Evolutionary conservation across 1,140 invertebrate species (phyloP).

Genomic region (Manduca sexta): DNA sequence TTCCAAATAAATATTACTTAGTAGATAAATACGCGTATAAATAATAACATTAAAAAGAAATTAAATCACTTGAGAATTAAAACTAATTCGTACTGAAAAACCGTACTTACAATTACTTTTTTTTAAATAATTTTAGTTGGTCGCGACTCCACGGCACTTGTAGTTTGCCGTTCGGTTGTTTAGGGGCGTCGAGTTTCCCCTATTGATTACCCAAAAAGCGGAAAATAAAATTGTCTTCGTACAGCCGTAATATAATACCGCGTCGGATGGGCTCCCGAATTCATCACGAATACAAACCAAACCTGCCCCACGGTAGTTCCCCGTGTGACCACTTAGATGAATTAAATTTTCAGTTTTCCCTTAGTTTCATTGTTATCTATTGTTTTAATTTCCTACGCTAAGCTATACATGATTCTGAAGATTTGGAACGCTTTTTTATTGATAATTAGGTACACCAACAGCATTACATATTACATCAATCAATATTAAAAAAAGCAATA

Average conservation of each 20-base stretch:
- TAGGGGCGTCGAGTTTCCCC: conserved; percentile 60
- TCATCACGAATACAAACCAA: conserved; percentile 24
- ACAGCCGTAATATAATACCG: conserved; percentile 44
- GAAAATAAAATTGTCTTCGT: conserved; percentile 69
- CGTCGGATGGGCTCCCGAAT: conserved; percentile 26
- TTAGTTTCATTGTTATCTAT: too few species aligned
- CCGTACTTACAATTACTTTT: too few species aligned
- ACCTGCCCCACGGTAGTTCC: conserved; percentile 5
- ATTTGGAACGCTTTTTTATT: too few species aligned
- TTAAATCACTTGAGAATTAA: too few species aligned
- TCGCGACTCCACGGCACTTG: conserved; percentile 21
- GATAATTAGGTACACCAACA: too few species aligned
- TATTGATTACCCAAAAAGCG: conserved; percentile 72
- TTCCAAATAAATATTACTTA: too few species aligned
- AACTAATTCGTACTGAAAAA: too few species aligned
- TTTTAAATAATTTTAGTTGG: background rate
- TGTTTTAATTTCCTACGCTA: background rate
- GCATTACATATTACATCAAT: too few species aligned
- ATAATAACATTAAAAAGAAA: too few species aligned
- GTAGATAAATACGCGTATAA: too few species aligned
- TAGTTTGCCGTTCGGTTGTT: conserved; percentile 34
- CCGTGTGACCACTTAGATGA: conserved; percentile 37
- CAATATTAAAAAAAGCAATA: too few species aligned
- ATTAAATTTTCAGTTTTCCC: conserved; percentile 32
- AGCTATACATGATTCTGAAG: background rate